Percentiles rank a stretch among this genome's conserved stretches.
These are phyloP conservation scores for Fulmarus glacialis DNA, from an alignment of 2,113 vertebrate genomes.

Conservation along the genomic window DNA sequence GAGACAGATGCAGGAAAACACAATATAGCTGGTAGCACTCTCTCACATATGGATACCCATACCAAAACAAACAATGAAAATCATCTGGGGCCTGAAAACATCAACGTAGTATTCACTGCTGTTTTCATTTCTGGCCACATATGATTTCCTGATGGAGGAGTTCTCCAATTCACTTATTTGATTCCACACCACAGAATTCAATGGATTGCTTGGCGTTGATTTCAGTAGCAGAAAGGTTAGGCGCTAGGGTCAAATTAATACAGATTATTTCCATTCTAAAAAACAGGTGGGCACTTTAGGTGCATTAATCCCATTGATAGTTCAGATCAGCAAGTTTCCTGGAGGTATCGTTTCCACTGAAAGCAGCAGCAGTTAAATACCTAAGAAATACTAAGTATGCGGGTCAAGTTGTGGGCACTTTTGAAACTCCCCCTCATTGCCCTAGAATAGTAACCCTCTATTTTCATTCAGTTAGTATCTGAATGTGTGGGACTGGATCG, in stretches of 20 bases:
- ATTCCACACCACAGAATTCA: not conserved
- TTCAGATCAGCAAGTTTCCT: not conserved
- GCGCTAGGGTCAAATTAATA: not conserved
- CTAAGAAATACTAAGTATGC: not conserved
- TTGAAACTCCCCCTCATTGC: not conserved
- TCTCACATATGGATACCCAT: not conserved
- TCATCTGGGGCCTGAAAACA: not conserved
- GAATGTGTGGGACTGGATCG: not conserved
- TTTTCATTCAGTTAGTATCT: not conserved
- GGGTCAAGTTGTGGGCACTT: not conserved
- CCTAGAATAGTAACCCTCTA: not conserved
- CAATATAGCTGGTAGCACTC: not conserved
- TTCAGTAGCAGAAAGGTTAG: not conserved
- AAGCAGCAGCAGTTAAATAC: not conserved
- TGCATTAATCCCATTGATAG: not conserved
- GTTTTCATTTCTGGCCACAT: not conserved
- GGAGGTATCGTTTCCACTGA: not conserved
- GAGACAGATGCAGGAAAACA: constrained; percentile 50
- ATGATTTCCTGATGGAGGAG: not conserved
- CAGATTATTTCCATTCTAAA: not conserved
- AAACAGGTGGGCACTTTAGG: not conserved
- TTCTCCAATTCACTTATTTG: not conserved
- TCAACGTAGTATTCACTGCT: not conserved
- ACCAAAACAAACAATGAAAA: not conserved
- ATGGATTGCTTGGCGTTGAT: not conserved